Percentiles rank a stretch among this genome's conserved stretches.
Evolutionary conservation across 2,113 vertebrate species (phyloP).

Genomic region (Gobius niger): DNA sequence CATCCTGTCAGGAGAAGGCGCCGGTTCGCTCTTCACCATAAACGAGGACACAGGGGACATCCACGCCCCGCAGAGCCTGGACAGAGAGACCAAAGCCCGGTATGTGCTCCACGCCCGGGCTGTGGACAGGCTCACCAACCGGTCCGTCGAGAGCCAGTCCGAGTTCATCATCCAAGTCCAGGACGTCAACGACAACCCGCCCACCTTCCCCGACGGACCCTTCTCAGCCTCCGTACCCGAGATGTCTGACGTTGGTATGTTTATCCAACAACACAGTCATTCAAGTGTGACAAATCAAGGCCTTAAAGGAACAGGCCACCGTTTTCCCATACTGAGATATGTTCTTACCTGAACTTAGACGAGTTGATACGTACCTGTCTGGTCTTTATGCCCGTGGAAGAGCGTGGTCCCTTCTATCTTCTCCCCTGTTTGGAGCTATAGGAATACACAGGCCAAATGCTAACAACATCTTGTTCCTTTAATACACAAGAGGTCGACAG

Average conservation of each 20-base stretch:
- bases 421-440: no score
- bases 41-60: conserved; percentile 91
- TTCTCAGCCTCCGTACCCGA: conserved; percentile 89
- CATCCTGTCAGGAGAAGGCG: conserved; percentile 91
- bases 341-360: no score
- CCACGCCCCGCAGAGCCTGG: conserved; percentile 88
- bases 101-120: conserved; percentile 91
- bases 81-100: conserved; percentile 89
- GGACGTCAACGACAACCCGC: conserved; percentile 93
- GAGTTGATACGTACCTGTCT: no score
- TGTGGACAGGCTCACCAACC: conserved; percentile 85
- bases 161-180: conserved; percentile 97
- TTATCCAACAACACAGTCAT: neutral
- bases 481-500: no score
- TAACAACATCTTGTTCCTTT: no score
- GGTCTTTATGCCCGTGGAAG: no score
- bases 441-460: no score
- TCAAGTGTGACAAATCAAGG: no score
- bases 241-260: conserved; percentile 93
- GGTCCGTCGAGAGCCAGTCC: conserved; percentile 87
- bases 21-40: conserved; percentile 89
- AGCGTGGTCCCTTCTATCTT: no score
- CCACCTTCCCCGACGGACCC: conserved; percentile 87
- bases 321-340: no score
- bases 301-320: no score